Percentiles rank a stretch among this genome's conserved stretches.
Evolutionary conservation across 2,888 invertebrate species (phyloP).

Genomic region (Sussaba pulchella): DNA sequence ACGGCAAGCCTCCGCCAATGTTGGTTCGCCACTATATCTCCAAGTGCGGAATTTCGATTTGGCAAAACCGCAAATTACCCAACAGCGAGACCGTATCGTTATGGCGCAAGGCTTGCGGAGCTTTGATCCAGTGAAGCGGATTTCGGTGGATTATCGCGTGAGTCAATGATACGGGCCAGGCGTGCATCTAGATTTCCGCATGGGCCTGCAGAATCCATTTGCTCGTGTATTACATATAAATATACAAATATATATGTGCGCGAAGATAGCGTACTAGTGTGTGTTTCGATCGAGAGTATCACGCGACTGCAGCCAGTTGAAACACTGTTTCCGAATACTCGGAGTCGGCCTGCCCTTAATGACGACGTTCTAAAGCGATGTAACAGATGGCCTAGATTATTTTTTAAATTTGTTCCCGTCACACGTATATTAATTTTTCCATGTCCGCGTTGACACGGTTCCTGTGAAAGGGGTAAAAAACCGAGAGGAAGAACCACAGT

Average conservation of each 20-base stretch:
- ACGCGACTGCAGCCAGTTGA: not conserved
- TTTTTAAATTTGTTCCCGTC: slow-evolving; percentile 24
- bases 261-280: slow-evolving; percentile 2
- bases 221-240: not conserved
- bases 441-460: not conserved
- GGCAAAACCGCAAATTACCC: slow-evolving; percentile 60
- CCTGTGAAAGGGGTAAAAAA: not conserved
- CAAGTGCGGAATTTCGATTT: slow-evolving; percentile 40
- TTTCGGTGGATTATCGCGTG: slow-evolving; percentile 63
- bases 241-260: not conserved
- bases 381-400: slow-evolving; percentile 25
- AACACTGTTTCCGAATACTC: no score
- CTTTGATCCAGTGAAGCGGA: slow-evolving; percentile 50
- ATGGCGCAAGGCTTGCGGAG: slow-evolving; percentile 13
- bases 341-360: not conserved
- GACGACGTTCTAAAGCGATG: slow-evolving; percentile 5
- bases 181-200: slow-evolving; percentile 35
- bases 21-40: slow-evolving; percentile 22
- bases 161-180: slow-evolving; percentile 56
- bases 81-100: slow-evolving; percentile 39
- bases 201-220: slow-evolving; percentile 6
- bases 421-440: not conserved
- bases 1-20: slow-evolving; percentile 16
- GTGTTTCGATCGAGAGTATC: slow-evolving; percentile 7
- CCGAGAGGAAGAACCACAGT: no score